These are phyloP conservation scores for Phoebastria nigripes DNA, from an alignment of 2,797 vertebrate genomes.

Conservation along the genomic window DNA sequence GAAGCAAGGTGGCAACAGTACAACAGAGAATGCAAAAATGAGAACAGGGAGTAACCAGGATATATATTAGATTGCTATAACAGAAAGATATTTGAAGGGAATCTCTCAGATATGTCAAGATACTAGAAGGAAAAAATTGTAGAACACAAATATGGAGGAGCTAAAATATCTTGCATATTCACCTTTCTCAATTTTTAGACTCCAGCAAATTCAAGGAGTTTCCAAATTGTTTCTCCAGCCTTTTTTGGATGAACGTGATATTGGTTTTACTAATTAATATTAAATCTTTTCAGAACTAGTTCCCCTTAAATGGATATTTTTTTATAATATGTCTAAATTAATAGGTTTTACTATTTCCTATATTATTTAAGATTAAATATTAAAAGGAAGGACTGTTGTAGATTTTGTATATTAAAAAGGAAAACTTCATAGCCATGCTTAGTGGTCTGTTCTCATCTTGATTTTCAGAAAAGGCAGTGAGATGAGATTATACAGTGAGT, in stretches of 20 bases:
- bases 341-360: neutral
- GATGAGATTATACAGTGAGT: neutral
- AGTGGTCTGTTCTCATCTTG: neutral
- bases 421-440: neutral
- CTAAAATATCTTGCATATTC: neutral
- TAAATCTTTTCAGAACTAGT: neutral
- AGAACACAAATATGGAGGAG: neutral
- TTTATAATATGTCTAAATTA: neutral
- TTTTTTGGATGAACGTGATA: neutral
- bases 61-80: neutral
- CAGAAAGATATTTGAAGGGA: neutral
- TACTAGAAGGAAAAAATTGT: neutral
- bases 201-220: neutral
- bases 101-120: neutral
- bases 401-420: neutral
- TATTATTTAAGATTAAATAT: neutral
- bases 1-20: neutral
- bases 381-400: neutral
- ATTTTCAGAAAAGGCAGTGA: neutral
- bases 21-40: neutral
- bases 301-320: neutral
- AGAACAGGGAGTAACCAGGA: neutral
- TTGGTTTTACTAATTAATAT: neutral
- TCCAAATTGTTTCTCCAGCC: neutral
- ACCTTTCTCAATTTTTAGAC: neutral